phyloP scores from a whole-genome alignment of 2,113 vertebrate genomes.

The Struthio camelus region DNA sequence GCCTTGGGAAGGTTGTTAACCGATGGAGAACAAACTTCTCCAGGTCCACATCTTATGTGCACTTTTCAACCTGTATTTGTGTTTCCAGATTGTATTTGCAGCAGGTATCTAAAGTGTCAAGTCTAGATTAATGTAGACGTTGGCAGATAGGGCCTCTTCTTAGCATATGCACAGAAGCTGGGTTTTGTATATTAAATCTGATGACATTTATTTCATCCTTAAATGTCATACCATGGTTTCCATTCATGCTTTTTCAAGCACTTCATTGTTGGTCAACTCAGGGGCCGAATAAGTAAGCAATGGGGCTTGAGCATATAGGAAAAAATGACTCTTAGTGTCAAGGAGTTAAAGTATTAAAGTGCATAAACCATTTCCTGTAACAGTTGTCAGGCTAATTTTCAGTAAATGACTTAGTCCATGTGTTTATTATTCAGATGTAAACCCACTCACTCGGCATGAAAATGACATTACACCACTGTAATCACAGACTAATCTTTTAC shows the following conservation, averaged over 20 bases:
- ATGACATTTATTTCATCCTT: background rate
- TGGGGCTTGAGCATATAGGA: background rate
- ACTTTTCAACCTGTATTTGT: background rate
- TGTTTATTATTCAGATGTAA: slow-evolving; percentile 58
- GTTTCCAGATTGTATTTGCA: background rate
- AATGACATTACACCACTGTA: slow-evolving; percentile 10
- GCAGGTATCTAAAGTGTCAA: background rate
- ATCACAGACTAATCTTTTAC: slow-evolving; percentile 36
- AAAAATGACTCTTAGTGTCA: slow-evolving; percentile 38
- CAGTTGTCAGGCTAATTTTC: slow-evolving; percentile 61
- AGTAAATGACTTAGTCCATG: slow-evolving; percentile 41
- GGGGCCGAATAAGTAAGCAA: slow-evolving; percentile 4
- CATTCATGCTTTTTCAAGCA: background rate
- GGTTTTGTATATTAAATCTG: background rate
- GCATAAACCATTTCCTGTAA: slow-evolving; percentile 47
- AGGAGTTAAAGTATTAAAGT: slow-evolving; percentile 60
- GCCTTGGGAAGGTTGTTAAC: background rate
- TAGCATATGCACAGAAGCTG: background rate
- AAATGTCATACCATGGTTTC: background rate
- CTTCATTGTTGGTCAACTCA: background rate
- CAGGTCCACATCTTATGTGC: fast-evolving
- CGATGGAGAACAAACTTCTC: background rate
- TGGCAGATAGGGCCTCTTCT: background rate
- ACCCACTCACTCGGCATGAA: background rate
- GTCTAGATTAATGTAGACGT: background rate